Conservation (phyloP, 2,797 vertebrate genomes). For the Mergus octosetaceus region DNA sequence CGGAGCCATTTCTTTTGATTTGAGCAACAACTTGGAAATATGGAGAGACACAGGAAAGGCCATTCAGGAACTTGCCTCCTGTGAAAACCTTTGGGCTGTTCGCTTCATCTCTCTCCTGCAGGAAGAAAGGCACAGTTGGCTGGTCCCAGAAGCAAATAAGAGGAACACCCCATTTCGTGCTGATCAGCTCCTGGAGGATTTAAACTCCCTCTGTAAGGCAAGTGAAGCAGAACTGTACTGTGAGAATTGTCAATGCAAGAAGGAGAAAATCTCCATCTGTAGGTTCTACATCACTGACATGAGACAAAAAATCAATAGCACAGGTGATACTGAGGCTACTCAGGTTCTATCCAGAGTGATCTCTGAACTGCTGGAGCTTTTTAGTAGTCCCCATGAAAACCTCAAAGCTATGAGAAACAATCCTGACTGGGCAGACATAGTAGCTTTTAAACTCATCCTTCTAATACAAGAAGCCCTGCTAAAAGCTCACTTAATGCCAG, state of each 20-base stretch:
- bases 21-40: constrained; percentile 74
- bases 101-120: constrained; percentile 79
- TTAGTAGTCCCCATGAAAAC: constrained; percentile 68
- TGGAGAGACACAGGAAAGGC: constrained; percentile 77
- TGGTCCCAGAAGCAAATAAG: not conserved
- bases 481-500: not conserved
- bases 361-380: constrained; percentile 73
- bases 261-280: constrained; percentile 73
- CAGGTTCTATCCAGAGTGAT: constrained; percentile 69
- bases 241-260: constrained; percentile 64
- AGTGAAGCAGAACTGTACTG: not conserved
- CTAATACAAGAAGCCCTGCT: constrained; percentile 75
- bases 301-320: constrained; percentile 9
- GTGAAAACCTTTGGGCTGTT: constrained; percentile 73
- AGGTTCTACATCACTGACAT: constrained; percentile 32
- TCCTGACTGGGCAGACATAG: constrained; percentile 78
- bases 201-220: constrained; percentile 69
- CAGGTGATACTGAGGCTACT: not conserved
- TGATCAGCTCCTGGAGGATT: not conserved
- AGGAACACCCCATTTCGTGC: not conserved
- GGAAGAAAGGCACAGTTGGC: constrained; percentile 68
- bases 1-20: constrained; percentile 80
- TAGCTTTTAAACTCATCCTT: constrained; percentile 79
- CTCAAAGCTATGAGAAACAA: constrained; percentile 73
- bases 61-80: constrained; percentile 79